A percentile compares a stretch with the other conserved stretches of the same genome.
Conservation (phyloP, 1,140 invertebrate species). For the Metopolophium dirhodum region DNA sequence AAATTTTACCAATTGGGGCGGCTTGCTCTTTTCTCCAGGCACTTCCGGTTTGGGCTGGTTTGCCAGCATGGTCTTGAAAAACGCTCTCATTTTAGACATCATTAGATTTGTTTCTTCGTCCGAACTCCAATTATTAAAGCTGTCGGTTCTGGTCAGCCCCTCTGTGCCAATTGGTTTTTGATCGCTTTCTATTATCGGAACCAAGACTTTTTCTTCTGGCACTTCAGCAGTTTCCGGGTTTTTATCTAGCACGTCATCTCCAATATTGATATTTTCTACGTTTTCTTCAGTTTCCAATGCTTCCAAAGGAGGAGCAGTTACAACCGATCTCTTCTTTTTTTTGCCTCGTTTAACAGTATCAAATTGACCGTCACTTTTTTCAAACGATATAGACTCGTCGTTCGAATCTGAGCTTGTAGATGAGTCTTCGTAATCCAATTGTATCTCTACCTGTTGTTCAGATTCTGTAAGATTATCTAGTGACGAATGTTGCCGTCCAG, state of each 20-base stretch:
- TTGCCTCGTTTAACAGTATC: slow-evolving; percentile 86
- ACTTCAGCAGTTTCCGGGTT: slow-evolving; percentile 65
- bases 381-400: slow-evolving; percentile 72
- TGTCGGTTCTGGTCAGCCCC: slow-evolving; percentile 77
- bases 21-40: slow-evolving; percentile 66
- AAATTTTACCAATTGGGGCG: slow-evolving; percentile 84
- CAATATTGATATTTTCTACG: slow-evolving; percentile 63
- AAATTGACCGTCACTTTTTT: slow-evolving; percentile 75
- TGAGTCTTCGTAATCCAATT: slow-evolving; percentile 72
- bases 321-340: slow-evolving; percentile 66
- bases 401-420: slow-evolving; percentile 79
- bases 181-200: slow-evolving; percentile 65
- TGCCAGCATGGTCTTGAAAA: slow-evolving; percentile 85
- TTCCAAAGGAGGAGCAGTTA: slow-evolving; percentile 62
- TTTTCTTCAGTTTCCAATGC: slow-evolving; percentile 63
- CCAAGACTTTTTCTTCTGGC: slow-evolving; percentile 46
- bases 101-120: slow-evolving; percentile 92
- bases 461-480: slow-evolving; percentile 73
- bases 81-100: slow-evolving; percentile 92
- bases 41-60: slow-evolving; percentile 62
- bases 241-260: slow-evolving; percentile 66
- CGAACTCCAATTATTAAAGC: slow-evolving; percentile 91
- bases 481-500: slow-evolving; percentile 79
- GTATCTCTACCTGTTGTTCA: slow-evolving; percentile 63
- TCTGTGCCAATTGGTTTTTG: slow-evolving; percentile 67